A percentile compares a stretch with the other conserved stretches of the same genome.
Evolutionary conservation across 2,113 vertebrate genomes (phyloP).

Genomic region (Raphicerus campestris): DNA sequence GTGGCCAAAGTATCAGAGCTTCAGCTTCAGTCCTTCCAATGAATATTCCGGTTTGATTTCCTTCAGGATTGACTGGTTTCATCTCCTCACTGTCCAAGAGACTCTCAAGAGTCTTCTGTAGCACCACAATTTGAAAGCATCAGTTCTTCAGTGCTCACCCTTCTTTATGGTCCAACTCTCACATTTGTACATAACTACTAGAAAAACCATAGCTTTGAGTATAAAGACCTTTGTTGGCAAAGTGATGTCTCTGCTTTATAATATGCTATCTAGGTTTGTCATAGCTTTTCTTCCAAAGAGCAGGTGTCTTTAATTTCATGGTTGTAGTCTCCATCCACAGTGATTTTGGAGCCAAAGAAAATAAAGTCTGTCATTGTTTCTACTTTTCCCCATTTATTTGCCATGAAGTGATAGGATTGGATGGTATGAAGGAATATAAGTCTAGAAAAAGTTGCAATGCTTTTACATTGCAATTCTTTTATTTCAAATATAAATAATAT

Average conservation of each 20-base stretch:
- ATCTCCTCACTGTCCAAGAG: background rate
- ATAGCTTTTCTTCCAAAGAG: background rate
- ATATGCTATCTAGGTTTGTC: background rate
- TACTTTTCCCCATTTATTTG: background rate
- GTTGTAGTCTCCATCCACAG: background rate
- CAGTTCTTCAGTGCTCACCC: background rate
- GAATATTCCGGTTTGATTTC: background rate
- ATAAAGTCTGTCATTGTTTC: background rate
- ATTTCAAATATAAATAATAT: slow-evolving; percentile 52
- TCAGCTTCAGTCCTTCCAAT: background rate
- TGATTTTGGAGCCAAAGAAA: background rate
- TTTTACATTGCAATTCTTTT: slow-evolving; percentile 65
- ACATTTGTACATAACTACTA: background rate
- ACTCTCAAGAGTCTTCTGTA: background rate
- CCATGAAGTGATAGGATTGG: background rate
- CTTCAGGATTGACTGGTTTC: background rate
- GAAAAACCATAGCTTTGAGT: background rate
- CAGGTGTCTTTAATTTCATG: background rate
- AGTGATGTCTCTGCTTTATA: background rate
- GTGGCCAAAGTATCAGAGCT: background rate
- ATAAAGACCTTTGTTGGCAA: background rate
- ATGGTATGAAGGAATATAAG: slow-evolving; percentile 32
- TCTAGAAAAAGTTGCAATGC: slow-evolving; percentile 58
- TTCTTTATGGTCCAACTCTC: background rate
- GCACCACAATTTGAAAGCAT: background rate